phyloP scores from a whole-genome alignment of 2,113 vertebrate species.

The Semnornis frantzii region DNA sequence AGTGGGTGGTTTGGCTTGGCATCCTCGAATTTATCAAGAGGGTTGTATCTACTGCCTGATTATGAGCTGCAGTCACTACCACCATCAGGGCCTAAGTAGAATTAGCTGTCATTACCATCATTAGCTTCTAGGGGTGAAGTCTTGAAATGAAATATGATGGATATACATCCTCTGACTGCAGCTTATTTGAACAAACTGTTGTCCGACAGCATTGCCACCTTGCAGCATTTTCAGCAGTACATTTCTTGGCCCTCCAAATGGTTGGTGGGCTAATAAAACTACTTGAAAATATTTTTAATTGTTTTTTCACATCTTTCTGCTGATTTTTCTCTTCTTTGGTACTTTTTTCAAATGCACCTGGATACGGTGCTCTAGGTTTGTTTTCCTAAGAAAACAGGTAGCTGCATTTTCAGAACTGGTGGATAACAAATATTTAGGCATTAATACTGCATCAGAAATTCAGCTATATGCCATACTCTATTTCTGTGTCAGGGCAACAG shows the following conservation, averaged over 20 bases:
- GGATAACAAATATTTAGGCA: neutral
- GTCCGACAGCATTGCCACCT: neutral
- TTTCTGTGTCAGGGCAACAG: neutral
- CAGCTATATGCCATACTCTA: neutral
- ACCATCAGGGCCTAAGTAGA: neutral
- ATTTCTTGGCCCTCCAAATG: neutral
- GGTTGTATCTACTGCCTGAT: neutral
- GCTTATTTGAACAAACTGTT: neutral
- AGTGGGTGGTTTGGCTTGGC: constrained; percentile 15
- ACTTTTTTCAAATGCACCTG: neutral
- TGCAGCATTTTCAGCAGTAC: fast-evolving
- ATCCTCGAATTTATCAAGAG: neutral
- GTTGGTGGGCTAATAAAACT: neutral
- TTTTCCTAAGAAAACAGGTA: neutral
- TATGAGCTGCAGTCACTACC: constrained; percentile 8
- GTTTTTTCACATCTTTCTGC: neutral
- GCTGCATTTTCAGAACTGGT: neutral
- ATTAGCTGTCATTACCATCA: constrained; percentile 1
- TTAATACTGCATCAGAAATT: neutral
- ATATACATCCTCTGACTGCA: neutral
- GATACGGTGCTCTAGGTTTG: neutral
- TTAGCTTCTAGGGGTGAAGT: neutral
- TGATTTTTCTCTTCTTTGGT: no score
- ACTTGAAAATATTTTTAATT: neutral
- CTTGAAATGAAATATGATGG: neutral